Base-by-base conservation (phyloP, 2,113 vertebrate genomes). In the Hippocampus mohnikei region DNA sequence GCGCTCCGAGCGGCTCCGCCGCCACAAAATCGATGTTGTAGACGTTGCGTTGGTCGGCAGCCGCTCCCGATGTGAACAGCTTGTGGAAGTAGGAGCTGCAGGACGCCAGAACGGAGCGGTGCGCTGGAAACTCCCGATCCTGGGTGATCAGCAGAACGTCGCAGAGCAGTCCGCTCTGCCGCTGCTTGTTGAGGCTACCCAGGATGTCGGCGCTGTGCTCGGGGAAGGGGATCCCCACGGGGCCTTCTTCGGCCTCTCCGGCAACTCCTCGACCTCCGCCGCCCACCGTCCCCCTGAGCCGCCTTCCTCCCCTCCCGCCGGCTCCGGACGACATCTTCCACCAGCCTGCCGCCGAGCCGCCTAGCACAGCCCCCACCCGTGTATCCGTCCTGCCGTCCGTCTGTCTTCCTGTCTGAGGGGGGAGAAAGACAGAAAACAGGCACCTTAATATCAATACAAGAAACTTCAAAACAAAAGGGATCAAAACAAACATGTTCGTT, bases 51-150 rank as follows among this genome's bases (percentile, higher is more conserved):
- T 96, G 95, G 92, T 97, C 95, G 20, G 95, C 95, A 55, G 94
- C 93, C 8, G 93, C 92, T 46, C 96, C 96, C 29, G 96, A 98
- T 62, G 96, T 99, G 94, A 99, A 99, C 74, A 99, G 94, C 93
- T 98, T 96, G 91, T 97, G 96, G 89, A 99, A 99, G 93, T 99
- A 99, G 78, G 94, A 92, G 91, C 96, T 98, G 92, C 95, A 98
- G 23, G 97, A 97, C 0, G 97, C 97, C 87, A 99, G 93, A 87
- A 99, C 96, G 0, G 97, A 97, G 89, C 97, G 97, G 92, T 99
- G 97, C 15, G 97, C 97, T 64, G 95, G 95, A 89, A 98, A 99
- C 90, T 99, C 96, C 5, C 90, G 93, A 50, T 95, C 96, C 77
- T 96, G 94, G 69, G 94, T 93, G 73, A 98, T 92, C 89, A 99